Conservation (phyloP, 1,140 invertebrate species). For the Drosophila triauraria region DNA sequence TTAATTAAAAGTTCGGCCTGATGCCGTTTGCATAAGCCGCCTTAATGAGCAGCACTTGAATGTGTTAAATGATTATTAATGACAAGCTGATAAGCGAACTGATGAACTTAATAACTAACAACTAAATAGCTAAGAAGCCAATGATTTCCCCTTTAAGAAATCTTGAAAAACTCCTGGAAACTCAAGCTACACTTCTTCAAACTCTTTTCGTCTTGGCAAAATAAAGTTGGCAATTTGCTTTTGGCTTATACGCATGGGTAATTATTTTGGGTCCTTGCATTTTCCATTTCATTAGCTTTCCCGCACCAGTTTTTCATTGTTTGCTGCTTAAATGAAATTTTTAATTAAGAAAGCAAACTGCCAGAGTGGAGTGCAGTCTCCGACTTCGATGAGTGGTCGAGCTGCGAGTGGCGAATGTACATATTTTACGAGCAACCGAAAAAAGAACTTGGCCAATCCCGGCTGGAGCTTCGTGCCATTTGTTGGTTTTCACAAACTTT, state of each 20-base stretch:
- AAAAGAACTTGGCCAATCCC: constrained; percentile 37
- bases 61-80: neutral
- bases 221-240: constrained; percentile 28
- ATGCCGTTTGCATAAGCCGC: neutral
- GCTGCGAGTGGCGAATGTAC: constrained; percentile 11
- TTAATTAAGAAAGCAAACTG: constrained; percentile 58
- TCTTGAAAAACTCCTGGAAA: neutral
- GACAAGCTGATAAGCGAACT: neutral
- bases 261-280: constrained; percentile 40
- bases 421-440: constrained; percentile 33
- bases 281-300: constrained; percentile 57
- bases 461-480: constrained; percentile 21
- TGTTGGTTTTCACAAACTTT: constrained; percentile 52
- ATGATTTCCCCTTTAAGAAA: neutral
- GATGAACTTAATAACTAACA: neutral
- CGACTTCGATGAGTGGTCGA: constrained; percentile 44
- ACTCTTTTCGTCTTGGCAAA: constrained; percentile 2
- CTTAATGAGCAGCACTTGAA: neutral
- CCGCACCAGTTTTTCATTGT: constrained; percentile 30
- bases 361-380: constrained; percentile 22
- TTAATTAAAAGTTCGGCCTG: neutral
- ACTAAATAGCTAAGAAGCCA: neutral
- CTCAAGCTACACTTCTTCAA: neutral
- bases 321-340: constrained; percentile 47
- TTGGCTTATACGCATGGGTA: constrained; percentile 34